Base-by-base conservation (phyloP, 1,140 invertebrate species). In the Archivesica marissinica region DNA sequence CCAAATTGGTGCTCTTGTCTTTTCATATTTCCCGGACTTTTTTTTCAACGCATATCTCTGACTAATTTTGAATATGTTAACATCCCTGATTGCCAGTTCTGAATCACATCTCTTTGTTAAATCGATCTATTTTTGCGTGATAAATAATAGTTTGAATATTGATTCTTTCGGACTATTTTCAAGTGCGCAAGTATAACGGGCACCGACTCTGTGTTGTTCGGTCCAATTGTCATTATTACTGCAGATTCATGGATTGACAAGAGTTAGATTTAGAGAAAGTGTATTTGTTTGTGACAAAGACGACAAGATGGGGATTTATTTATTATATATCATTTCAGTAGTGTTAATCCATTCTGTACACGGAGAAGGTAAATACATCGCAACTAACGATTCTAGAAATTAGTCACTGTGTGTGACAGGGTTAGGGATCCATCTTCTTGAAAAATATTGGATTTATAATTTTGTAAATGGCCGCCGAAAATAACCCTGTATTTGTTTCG, bases 171-270 rank as follows among this genome's bases (percentile, higher is more conserved):
- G 41, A 72, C 68, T 72, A 72, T 50, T 72, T 72, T 72, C 66
- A 25, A 70, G n/a, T 9, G 68, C 68, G 68, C 41, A 72, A 30
- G 39, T 1, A 66, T 66, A 52, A 50, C 68, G 23, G 35, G 68
- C 68, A 72, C 68, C 68, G 68, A 72, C 68, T 56, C 6, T 47
- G 68, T 44, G 68, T 72, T 72, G 23, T 72, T 72, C 68, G 68
- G 68, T 72, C 68, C 68, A 72, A 72, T 72, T 72, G 68, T 72
- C 68, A 72, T 72, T 15, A 30, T 47, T 25, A 33, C 41, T n/a
- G 4, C 9, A 59, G 59, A 17, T 64, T 72, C 68, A 72, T 72
- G 68, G 68, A 72, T 30, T 72, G 68, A 72, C 28, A 68, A 47
- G 39, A 13, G 15, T n/a, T 33, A 56, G 28, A 56, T 9, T 56